Percentiles rank a stretch among this genome's conserved stretches.
Conservation (phyloP, 2,797 vertebrate species). For the Adrianichthys oophorus region DNA sequence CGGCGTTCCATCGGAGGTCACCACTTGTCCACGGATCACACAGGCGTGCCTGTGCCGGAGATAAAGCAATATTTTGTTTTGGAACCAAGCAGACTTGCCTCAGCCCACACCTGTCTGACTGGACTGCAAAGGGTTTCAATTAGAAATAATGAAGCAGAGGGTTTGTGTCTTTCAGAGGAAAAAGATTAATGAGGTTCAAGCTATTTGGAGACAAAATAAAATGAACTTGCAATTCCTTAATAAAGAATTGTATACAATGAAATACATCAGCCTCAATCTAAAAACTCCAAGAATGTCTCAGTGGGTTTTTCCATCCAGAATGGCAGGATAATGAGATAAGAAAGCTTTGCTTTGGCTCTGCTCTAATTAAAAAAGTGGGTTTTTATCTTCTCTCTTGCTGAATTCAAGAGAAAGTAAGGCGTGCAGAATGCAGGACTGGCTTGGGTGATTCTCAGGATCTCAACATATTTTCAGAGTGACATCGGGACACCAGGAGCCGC, state of each 20-base stretch:
- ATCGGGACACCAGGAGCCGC: conserved; percentile 50
- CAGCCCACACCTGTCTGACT: too few relatives aligned
- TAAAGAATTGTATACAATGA: conserved; percentile 37
- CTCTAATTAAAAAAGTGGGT: conserved; percentile 73
- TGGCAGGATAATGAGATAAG: conserved; percentile 69
- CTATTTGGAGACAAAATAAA: conserved; percentile 9
- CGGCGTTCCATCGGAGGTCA: conserved; percentile 94
- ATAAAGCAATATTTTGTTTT: not conserved
- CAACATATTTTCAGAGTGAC: conserved; percentile 60
- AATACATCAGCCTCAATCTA: conserved; percentile 24
- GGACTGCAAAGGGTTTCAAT: not conserved
- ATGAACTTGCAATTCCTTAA: conserved; percentile 8
- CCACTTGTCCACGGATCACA: conserved; percentile 97
- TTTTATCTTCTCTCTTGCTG: conserved; percentile 70
- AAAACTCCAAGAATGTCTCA: conserved; percentile 43
- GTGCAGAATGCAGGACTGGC: conserved; percentile 54
- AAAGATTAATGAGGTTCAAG: conserved; percentile 9
- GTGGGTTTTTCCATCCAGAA: conserved; percentile 50
- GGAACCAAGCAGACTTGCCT: too few relatives aligned
- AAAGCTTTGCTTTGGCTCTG: conserved; percentile 63
- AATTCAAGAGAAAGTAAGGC: conserved; percentile 52
- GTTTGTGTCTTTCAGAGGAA: not conserved
- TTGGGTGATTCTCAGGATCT: conserved; percentile 69
- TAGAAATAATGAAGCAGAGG: not conserved
- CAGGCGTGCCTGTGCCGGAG: conserved; percentile 86